Conservation (phyloP, 2,797 vertebrate species). For the Malurus leucopterus region DNA sequence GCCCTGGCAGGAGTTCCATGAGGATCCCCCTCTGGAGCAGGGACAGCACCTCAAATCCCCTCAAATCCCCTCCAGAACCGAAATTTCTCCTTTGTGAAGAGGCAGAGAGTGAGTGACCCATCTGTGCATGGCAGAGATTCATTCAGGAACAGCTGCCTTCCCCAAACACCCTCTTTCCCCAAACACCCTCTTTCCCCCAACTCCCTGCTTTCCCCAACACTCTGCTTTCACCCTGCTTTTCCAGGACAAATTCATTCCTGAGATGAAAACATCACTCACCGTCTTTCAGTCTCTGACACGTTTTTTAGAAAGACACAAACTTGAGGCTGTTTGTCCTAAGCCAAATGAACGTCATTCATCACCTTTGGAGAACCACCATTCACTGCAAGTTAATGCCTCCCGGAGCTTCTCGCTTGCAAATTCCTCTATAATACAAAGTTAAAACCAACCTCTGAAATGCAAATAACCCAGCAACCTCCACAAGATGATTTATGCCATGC, state of each 20-base stretch:
- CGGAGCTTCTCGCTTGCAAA: slow-evolving; percentile 14
- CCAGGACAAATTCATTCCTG: not conserved
- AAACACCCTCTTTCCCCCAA: not conserved
- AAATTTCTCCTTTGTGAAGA: no score
- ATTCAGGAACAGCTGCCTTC: not conserved
- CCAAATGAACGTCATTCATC: not conserved
- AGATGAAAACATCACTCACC: not conserved
- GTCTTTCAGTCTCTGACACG: not conserved
- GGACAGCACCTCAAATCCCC: not conserved
- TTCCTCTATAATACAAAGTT: slow-evolving; percentile 46
- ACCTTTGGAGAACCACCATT: not conserved
- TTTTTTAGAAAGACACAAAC: not conserved
- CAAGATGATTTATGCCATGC: slow-evolving; percentile 42
- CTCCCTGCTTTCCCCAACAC: no score
- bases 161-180: not conserved
- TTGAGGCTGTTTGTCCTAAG: not conserved
- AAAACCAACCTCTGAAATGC: slow-evolving; percentile 59
- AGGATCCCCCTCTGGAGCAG: not conserved
- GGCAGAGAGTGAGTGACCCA: accelerated
- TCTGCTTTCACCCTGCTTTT: no score
- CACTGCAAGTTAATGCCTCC: slow-evolving; percentile 14
- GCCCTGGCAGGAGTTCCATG: accelerated
- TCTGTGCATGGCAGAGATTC: accelerated
- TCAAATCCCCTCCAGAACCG: accelerated
- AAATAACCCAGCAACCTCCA: slow-evolving; percentile 33